Evolutionary conservation across 2,888 invertebrate genomes (phyloP), one percentile per base, ranked within the genome.

Genomic region (Melanophora roralis): DNA sequence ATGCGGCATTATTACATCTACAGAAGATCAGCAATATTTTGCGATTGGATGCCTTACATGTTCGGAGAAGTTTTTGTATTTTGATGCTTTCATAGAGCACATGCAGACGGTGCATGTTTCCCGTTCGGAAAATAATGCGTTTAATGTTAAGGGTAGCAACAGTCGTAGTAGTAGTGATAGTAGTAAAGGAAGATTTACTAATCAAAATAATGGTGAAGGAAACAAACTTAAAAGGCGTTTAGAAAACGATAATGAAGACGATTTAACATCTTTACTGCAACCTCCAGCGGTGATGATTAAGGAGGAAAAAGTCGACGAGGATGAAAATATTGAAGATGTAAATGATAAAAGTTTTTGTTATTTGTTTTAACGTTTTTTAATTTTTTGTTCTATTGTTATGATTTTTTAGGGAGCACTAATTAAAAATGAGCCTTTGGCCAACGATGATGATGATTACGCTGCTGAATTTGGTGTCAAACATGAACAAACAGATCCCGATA

Each of bases 21-120:
- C 88, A 6, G 88, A 86, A 73, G 87, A 88, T 80, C 86, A 86
- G 77, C 88, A 88, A 82, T 88, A 85, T 75, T 88, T 88, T 55
- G 88, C 87, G 0, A 75, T 88, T 53, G 83, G 85, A 16, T 88
- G 87, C 53, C 82, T 84, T 4, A 83, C 84, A 40, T 88, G 87
- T 82, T 82, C 84, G 67, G 87, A 87, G n/a, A 88, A 87, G 81
- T 88, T 88, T 83, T 84, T 87, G 16, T 88, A 87, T 74, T 88
- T 88, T 62, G 87, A 88, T 84, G 87, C 87, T 19, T 88, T 88
- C 69, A 87, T 88, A 43, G 85, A 84, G 6, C 87, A 88, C 73
- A 86, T 88, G 84, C 88, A 88, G 73, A 87, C 86, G 0, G 83
- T 82, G 68, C 87, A 88, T 83, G 77, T 84, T 49, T 77, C 78